phyloP scores from a whole-genome alignment of 2,113 vertebrate genomes.

The Crotalus helleri region DNA sequence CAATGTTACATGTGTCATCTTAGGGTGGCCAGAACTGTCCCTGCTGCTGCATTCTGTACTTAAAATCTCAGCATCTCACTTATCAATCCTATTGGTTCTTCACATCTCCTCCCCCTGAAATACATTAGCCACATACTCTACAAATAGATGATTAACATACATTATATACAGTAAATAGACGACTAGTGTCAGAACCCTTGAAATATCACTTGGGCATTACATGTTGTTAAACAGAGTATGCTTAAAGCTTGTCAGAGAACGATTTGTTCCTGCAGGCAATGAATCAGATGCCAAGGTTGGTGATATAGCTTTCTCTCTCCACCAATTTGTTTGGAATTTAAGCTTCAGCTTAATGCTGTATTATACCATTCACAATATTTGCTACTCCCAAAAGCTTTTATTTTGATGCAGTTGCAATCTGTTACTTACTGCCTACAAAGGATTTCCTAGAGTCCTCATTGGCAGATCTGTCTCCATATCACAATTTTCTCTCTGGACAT shows the following conservation, averaged over 20 bases:
- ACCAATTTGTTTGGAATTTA: neutral
- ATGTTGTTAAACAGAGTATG: neutral
- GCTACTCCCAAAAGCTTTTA: neutral
- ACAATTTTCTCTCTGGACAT: neutral
- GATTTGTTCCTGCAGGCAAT: neutral
- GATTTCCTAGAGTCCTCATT: neutral
- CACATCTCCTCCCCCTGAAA: neutral
- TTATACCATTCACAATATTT: neutral
- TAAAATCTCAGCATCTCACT: neutral
- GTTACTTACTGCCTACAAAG: neutral
- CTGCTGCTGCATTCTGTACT: neutral
- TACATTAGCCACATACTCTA: neutral
- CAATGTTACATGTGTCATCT: neutral
- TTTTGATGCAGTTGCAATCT: neutral
- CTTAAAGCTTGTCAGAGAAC: neutral
- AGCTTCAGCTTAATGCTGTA: neutral
- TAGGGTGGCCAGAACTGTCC: neutral
- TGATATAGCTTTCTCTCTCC: neutral
- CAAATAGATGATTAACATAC: neutral
- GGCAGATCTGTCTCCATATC: neutral
- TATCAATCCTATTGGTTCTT: neutral
- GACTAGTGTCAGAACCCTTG: neutral
- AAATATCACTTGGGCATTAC: neutral
- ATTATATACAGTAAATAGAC: neutral
- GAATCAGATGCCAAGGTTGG: neutral